phyloP scores from a whole-genome alignment of 2,888 invertebrate species.

The Miltochrista miniata region DNA sequence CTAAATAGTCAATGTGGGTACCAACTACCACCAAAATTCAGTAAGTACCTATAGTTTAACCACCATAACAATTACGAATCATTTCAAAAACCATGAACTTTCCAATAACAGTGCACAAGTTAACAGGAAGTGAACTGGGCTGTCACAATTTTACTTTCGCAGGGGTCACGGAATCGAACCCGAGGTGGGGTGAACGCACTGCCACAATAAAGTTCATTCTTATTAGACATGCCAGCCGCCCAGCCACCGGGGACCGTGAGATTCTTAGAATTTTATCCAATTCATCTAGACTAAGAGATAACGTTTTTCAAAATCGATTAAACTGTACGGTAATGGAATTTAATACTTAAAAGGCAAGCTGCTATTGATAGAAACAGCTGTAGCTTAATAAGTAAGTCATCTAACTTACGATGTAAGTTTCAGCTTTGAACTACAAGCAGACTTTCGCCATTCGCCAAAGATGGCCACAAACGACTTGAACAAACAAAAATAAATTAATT shows the following conservation, averaged over 20 bases:
- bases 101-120: constrained; percentile 11
- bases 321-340: neutral
- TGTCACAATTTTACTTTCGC: constrained; percentile 35
- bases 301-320: neutral
- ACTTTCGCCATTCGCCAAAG: too few relatives aligned
- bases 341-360: neutral
- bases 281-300: neutral
- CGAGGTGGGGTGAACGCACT: constrained; percentile 41
- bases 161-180: constrained; percentile 37
- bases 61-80: too few relatives aligned
- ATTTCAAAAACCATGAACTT: constrained; percentile 9
- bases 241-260: constrained; percentile 26
- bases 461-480: too few relatives aligned
- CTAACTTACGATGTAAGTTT: too few relatives aligned
- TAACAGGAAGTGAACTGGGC: constrained; percentile 20
- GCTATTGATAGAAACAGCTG: too few relatives aligned
- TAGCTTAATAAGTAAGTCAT: too few relatives aligned
- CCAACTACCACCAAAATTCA: too few relatives aligned
- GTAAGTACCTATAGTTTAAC: too few relatives aligned
- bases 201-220: constrained; percentile 40
- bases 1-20: too few relatives aligned
- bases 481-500: too few relatives aligned
- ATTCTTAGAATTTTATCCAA: constrained; percentile 13
- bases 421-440: too few relatives aligned
- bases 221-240: constrained; percentile 33